These are phyloP conservation scores for Leptarthrus brevirostris DNA, from an alignment of 2,888 invertebrate genomes.

Conservation along the genomic window DNA sequence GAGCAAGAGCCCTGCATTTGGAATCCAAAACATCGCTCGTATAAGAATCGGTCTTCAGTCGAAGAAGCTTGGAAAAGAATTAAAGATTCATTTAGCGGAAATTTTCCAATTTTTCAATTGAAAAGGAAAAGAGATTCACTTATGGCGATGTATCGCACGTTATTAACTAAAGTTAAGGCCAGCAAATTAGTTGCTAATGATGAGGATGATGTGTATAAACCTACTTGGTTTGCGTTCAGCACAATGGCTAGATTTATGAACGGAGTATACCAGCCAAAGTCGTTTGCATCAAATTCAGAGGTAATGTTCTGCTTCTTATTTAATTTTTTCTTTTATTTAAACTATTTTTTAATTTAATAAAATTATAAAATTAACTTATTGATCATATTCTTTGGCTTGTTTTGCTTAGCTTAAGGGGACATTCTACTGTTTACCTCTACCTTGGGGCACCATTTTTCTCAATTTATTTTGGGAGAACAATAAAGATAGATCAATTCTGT, in stretches of 20 bases:
- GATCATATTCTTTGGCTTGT: too few relatives aligned
- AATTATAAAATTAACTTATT: too few relatives aligned
- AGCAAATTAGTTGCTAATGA: constrained; percentile 51
- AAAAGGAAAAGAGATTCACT: constrained; percentile 69
- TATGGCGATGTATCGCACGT: constrained; percentile 68
- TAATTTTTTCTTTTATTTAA: too few relatives aligned
- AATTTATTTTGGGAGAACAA: too few relatives aligned
- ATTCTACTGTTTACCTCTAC: too few relatives aligned
- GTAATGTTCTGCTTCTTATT: background rate
- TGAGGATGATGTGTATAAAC: constrained; percentile 59
- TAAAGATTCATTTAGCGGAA: constrained; percentile 63
- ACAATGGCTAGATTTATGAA: constrained; percentile 68
- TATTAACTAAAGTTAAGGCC: constrained; percentile 63
- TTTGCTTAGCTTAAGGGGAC: too few relatives aligned
- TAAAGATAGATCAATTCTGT: too few relatives aligned
- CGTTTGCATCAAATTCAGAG: background rate
- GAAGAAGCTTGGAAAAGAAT: constrained; percentile 68
- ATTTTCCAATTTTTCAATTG: constrained; percentile 64
- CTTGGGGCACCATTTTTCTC: too few relatives aligned
- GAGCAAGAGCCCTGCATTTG: constrained; percentile 66
- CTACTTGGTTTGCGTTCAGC: constrained; percentile 68
- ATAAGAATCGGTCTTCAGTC: constrained; percentile 66
- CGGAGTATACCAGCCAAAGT: background rate
- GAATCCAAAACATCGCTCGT: constrained; percentile 67
- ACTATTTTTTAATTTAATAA: too few relatives aligned